A percentile compares a stretch with the other conserved stretches of the same genome.
Evolutionary conservation across 2,797 vertebrate genomes (phyloP).

Genomic region (Loriculus beryllinus): DNA sequence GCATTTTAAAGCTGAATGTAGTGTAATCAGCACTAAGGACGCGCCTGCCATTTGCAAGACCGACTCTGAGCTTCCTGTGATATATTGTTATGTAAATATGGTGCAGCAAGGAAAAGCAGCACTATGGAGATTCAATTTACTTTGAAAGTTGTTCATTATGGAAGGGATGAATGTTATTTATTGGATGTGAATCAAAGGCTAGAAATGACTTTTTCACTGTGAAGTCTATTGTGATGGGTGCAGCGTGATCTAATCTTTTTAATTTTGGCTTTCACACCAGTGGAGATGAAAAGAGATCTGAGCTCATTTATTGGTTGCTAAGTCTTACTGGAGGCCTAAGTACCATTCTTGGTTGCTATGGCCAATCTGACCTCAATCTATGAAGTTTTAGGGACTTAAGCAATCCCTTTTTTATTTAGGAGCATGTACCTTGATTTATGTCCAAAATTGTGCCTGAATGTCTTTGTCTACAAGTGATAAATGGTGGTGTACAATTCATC

Average conservation of each 20-base stretch:
- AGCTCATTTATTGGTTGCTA: conserved; percentile 80
- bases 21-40: conserved; percentile 63
- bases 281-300: conserved; percentile 79
- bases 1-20: conserved; percentile 49
- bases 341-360: conserved; percentile 79
- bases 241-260: conserved; percentile 82
- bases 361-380: conserved; percentile 78
- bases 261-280: conserved; percentile 82
- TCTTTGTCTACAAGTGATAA: conserved; percentile 79
- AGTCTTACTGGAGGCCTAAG: conserved; percentile 75
- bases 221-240: conserved; percentile 76
- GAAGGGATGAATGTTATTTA: conserved; percentile 80
- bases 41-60: conserved; percentile 69
- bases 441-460: conserved; percentile 74
- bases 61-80: conserved; percentile 75
- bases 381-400: conserved; percentile 74
- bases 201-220: conserved; percentile 81
- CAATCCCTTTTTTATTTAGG: conserved; percentile 69
- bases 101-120: conserved; percentile 72
- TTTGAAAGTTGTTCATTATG: conserved; percentile 82
- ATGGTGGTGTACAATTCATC: conserved; percentile 76
- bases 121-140: conserved; percentile 81
- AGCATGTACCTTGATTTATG: conserved; percentile 80
- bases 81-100: conserved; percentile 81
- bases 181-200: conserved; percentile 77